Evolutionary conservation across 2,113 vertebrate genomes (phyloP), one percentile per base, ranked within the genome.

Genomic region (Coracopsis vasa): DNA sequence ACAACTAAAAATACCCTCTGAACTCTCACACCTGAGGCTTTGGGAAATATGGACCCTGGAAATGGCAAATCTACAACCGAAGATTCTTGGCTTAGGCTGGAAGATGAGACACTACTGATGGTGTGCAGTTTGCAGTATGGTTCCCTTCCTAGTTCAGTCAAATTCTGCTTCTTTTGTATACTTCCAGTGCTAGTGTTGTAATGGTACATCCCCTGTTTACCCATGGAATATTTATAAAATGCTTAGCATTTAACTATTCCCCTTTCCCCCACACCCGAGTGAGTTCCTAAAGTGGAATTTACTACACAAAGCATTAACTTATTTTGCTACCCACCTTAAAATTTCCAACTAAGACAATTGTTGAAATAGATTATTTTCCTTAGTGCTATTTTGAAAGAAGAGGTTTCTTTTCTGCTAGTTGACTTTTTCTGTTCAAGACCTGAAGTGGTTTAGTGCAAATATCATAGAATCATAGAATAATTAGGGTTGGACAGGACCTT

Each of bases 181-280:
- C 9, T 37, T 65, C 19, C 10, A 31, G 33, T 28, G 37, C 9
- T 19, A 56, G 6, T 18, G 53, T 15, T 48, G 44, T 53, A 64
- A 35, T 0, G 0, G 9, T 44, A 65, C 6, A 6, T 47, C 3
- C 11, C 15, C 24, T 51, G 2, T 56, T 75, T 85, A 50, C 6
- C 21, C 45, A 9, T 8, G 41, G 28, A 75, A 47, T 11, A 50
- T 39, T n/a, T 60, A 54, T 18, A 51, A 72, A 65, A 21, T 53
- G 37, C 11, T 51, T 18, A 16, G 16, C 3, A 15, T 53, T 53
- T 54, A 54, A 13, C 33, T 56, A 23, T 21, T n/a, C 54, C 13
- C 20, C 13, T 33, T 56, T 56, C 8, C 13, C 31, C 33, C 12
- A 21, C 54, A 56, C 31, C 33, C 4, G 13, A 58, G 6, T 20